A percentile compares a stretch with the other conserved stretches of the same genome.
These are phyloP conservation scores for Trimorus sp. DNA, from an alignment of 2,888 invertebrate genomes.

Conservation along the genomic window DNA sequence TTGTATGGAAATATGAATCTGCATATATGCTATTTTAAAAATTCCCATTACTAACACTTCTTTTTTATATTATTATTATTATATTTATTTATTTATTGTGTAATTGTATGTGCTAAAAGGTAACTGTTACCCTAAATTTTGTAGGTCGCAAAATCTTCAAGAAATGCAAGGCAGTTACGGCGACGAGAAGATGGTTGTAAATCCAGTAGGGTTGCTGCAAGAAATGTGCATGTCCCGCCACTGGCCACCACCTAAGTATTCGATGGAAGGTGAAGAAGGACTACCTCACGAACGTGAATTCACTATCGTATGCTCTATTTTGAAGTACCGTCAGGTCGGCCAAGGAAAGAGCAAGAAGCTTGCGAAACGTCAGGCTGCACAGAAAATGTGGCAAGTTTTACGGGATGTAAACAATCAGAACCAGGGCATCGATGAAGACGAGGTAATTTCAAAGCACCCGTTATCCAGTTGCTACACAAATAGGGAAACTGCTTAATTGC, in stretches of 20 bases:
- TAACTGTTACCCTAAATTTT: constrained; percentile 16
- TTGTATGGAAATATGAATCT: too few species aligned
- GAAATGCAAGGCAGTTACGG: constrained; percentile 76
- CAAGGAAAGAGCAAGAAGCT: constrained; percentile 97
- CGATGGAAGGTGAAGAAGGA: constrained; percentile 93
- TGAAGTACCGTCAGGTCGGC: constrained; percentile 92
- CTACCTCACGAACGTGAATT: constrained; percentile 97
- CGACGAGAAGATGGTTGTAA: constrained; percentile 93
- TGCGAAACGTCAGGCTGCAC: constrained; percentile 97
- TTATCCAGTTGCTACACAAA: neutral
- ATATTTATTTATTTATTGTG: too few species aligned
- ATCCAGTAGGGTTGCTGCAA: constrained; percentile 97
- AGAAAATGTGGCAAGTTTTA: constrained; percentile 94
- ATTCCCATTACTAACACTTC: too few species aligned
- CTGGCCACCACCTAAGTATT: constrained; percentile 97
- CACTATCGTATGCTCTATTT: constrained; percentile 94
- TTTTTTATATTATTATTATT: too few species aligned
- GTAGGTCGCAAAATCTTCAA: constrained; percentile 80
- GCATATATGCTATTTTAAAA: too few species aligned
- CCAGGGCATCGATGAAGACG: constrained; percentile 87
- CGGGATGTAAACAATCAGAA: constrained; percentile 89
- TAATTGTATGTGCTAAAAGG: too few species aligned
- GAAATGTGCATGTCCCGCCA: constrained; percentile 98
- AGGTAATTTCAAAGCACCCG: constrained; percentile 82
- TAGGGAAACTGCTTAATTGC: neutral